Percentiles rank a stretch among this genome's conserved stretches.
Conservation (phyloP, 2,797 vertebrate species). For the Hoplostethus atlanticus region DNA sequence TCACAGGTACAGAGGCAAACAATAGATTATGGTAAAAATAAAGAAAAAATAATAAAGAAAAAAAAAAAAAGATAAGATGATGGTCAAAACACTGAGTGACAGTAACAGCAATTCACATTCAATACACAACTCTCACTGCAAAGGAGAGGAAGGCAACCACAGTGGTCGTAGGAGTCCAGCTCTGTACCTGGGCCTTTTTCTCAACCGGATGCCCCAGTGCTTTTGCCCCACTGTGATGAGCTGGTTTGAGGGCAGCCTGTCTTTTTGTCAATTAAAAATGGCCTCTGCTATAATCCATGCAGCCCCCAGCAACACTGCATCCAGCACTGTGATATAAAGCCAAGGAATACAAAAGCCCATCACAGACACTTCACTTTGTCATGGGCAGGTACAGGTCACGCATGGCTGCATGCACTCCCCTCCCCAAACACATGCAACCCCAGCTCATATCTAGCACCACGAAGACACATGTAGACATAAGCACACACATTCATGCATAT, state of each 20-base stretch:
- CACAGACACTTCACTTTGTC: slow-evolving; percentile 30
- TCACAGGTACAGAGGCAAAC: not conserved
- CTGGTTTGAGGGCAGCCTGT: slow-evolving; percentile 45
- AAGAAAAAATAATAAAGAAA: no score
- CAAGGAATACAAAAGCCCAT: slow-evolving; percentile 53
- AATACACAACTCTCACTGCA: slow-evolving; percentile 26
- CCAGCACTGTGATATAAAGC: slow-evolving; percentile 35
- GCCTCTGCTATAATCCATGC: slow-evolving; percentile 51
- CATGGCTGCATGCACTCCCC: slow-evolving; percentile 21
- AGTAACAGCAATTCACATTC: slow-evolving; percentile 22
- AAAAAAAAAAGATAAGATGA: not conserved
- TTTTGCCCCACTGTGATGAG: slow-evolving; percentile 60
- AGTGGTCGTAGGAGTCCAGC: slow-evolving; percentile 51
- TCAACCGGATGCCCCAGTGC: slow-evolving; percentile 49
- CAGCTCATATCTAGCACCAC: slow-evolving; percentile 37
- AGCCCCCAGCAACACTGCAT: slow-evolving; percentile 34
- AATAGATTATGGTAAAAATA: slow-evolving; percentile 1
- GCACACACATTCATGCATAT: slow-evolving; percentile 74
- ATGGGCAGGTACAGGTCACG: slow-evolving; percentile 31
- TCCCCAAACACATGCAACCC: slow-evolving; percentile 38
- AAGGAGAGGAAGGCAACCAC: slow-evolving; percentile 32
- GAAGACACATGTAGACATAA: slow-evolving; percentile 60
- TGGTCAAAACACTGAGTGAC: slow-evolving; percentile 21
- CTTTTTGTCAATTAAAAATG: slow-evolving; percentile 59
- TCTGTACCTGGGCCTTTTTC: slow-evolving; percentile 65